Percentiles rank a stretch among this genome's conserved stretches.
These are phyloP conservation scores for Xiphophorus birchmanni DNA, from an alignment of 2,797 vertebrate genomes.

Conservation along the genomic window DNA sequence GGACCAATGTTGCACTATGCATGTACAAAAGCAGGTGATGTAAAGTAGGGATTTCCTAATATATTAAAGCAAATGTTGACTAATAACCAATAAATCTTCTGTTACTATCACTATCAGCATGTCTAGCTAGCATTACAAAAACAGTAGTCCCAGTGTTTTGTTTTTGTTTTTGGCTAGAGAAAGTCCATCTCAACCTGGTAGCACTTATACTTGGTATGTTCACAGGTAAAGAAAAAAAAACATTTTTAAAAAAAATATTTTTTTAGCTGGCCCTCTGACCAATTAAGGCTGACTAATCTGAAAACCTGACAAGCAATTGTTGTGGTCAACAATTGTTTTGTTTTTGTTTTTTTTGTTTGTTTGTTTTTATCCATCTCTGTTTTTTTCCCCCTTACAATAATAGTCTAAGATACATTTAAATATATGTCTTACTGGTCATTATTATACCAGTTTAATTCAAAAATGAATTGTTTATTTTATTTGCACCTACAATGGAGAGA, in stretches of 20 bases:
- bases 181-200: background rate
- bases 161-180: background rate
- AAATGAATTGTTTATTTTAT: background rate
- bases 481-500: background rate
- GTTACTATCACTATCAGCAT: background rate
- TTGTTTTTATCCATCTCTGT: background rate
- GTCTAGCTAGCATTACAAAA: background rate
- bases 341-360: background rate
- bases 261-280: too few species aligned
- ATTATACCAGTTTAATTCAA: background rate
- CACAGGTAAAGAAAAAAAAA: background rate
- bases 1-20: background rate
- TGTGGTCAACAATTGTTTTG: background rate
- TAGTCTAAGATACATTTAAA: background rate
- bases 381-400: background rate
- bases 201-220: background rate
- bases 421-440: background rate
- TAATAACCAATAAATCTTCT: background rate
- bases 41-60: conserved; percentile 1
- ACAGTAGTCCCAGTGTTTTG: background rate
- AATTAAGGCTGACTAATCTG: background rate
- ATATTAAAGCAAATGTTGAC: background rate
- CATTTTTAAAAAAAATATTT: too few species aligned
- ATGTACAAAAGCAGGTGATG: background rate
- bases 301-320: background rate